Percentiles rank a stretch among this genome's conserved stretches.
These are phyloP conservation scores for Sturnus vulgaris DNA, from an alignment of 2,113 vertebrate species.

Conservation along the genomic window DNA sequence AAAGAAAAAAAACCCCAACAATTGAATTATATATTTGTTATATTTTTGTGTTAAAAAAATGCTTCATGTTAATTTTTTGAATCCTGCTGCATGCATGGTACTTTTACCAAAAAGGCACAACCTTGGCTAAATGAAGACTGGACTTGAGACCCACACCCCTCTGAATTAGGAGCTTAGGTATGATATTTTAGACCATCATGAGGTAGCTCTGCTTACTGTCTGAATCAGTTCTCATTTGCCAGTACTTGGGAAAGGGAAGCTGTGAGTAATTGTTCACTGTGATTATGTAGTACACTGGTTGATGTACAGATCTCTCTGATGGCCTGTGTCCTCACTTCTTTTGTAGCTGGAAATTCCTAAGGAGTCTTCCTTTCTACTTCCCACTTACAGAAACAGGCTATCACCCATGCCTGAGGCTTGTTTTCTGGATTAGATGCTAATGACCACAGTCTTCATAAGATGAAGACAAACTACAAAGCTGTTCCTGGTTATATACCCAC, in stretches of 20 bases:
- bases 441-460: neutral
- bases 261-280: neutral
- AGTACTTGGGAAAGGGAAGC: neutral
- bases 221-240: rapidly evolving
- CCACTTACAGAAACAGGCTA: neutral
- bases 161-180: neutral
- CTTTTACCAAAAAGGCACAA: neutral
- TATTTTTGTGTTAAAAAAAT: neutral
- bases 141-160: neutral
- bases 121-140: neutral
- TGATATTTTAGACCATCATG: neutral
- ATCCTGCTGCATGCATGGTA: neutral
- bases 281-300: rapidly evolving
- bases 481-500: neutral
- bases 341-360: neutral
- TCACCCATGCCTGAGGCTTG: neutral
- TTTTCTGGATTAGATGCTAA: neutral
- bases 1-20: neutral
- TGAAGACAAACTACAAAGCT: neutral
- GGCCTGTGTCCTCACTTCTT: neutral
- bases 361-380: neutral
- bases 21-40: neutral
- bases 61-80: neutral
- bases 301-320: neutral
- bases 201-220: neutral